Evolutionary conservation across 2,113 vertebrate genomes (phyloP), one percentile per base, ranked within the genome.

Genomic region (Colaptes auratus): DNA sequence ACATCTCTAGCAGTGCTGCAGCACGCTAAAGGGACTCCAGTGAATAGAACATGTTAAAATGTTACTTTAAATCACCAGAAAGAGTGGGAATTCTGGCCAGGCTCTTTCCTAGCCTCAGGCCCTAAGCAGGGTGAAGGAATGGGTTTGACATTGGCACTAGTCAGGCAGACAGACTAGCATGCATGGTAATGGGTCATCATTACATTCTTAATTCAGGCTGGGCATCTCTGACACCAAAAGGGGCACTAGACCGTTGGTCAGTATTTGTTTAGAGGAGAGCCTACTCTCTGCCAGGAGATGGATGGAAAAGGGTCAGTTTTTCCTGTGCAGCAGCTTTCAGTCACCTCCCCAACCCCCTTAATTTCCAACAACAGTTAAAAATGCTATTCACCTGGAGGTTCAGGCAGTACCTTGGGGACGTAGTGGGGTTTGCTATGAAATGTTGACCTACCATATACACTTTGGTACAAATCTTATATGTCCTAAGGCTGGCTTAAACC

Each of bases 41-140:
- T 88, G 90, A 92, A 89, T 78, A 92, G 85, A 86, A 80, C 83
- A 71, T 8, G 64, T 86, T 87, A 88, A 92, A 89, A 74, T 31
- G 70, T 69, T 92, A 56, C 77, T 92, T 90, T 89, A 70, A 73
- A 89, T 95, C 80, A 92, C 79, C 78, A 87, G 74, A 86, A 92
- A 61, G 86, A 90, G 66, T 80, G 65, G 56, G 60, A 96, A 91
- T 88, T 95, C 42, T 92, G 93, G 86, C 83, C 77, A 46, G 56
- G 46, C 70, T 88, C 86, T 86, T 82, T 89, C 61, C 44, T 84
- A 74, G 69, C 89, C 85, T 86, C 60, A 63, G 82, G 92, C 55
- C 52, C 76, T 88, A 79, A 63, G 79, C 70, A 88, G 82, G 65
- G 53, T 74, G 82, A 92, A 39, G 72, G 85, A 96, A 65, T 75